These are phyloP conservation scores for Corbicula japonica DNA, from an alignment of 2,888 invertebrate genomes.

Conservation along the genomic window DNA sequence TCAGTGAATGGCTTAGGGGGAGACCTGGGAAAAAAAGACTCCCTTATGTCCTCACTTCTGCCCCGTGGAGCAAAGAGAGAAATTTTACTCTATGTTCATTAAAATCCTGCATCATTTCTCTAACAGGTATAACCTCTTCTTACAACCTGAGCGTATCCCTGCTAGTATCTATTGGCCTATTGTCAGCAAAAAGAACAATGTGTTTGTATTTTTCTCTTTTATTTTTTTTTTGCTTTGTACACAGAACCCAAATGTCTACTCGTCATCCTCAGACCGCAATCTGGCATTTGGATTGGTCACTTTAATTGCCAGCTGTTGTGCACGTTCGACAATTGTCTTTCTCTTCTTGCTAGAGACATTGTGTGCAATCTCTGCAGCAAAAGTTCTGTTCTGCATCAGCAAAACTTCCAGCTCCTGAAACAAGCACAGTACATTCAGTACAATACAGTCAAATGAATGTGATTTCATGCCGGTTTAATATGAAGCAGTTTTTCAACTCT, in stretches of 20 bases:
- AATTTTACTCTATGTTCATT: too few species aligned
- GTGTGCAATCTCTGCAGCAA: slow-evolving; percentile 99
- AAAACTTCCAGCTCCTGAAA: slow-evolving; percentile 97
- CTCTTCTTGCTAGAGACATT: slow-evolving; percentile 99
- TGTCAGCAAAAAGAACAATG: slow-evolving; percentile 15
- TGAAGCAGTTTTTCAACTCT: not conserved
- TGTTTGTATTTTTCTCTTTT: slow-evolving; percentile 32
- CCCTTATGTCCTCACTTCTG: too few species aligned
- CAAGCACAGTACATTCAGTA: not conserved
- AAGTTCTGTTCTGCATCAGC: slow-evolving; percentile 99
- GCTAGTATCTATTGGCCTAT: too few species aligned
- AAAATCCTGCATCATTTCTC: too few species aligned
- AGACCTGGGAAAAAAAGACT: too few species aligned
- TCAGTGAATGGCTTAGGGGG: too few species aligned
- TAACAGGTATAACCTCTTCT: too few species aligned
- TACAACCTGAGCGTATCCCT: too few species aligned
- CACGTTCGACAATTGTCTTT: slow-evolving; percentile 97
- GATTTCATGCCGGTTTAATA: too few species aligned
- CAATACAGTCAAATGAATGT: not conserved
- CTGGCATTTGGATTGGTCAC: slow-evolving; percentile 99
- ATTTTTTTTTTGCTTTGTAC: slow-evolving; percentile 57
- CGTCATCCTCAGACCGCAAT: slow-evolving; percentile 99
- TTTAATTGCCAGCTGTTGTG: slow-evolving; percentile 97
- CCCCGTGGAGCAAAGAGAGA: too few species aligned
- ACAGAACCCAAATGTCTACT: slow-evolving; percentile 90